phyloP scores from a whole-genome alignment of 2,797 vertebrate genomes.

The Sebastolobus alascanus region DNA sequence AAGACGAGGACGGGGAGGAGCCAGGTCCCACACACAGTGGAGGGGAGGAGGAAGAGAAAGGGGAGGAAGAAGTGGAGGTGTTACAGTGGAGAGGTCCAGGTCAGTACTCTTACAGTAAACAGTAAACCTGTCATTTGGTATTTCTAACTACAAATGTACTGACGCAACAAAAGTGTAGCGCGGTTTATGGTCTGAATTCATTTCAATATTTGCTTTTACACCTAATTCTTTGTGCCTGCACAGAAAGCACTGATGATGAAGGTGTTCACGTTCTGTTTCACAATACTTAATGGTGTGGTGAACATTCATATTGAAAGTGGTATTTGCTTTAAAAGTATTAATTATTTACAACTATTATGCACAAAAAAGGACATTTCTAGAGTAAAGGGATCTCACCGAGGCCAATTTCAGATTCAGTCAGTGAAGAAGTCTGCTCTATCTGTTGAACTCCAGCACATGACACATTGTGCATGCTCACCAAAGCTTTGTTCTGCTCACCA shows the following conservation, averaged over 20 bases:
- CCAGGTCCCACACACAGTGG: conserved; percentile 61
- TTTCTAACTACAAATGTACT: neutral
- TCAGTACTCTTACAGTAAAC: conserved; percentile 69
- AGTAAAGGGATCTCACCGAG: too few relatives aligned
- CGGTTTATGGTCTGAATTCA: neutral
- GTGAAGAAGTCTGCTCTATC: too few relatives aligned
- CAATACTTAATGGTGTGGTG: neutral
- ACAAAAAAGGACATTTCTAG: too few relatives aligned
- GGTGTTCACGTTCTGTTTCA: neutral
- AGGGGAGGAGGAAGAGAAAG: conserved; percentile 73
- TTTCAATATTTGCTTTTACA: neutral
- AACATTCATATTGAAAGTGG: neutral
- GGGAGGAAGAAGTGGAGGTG: conserved; percentile 64
- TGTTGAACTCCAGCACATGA: too few relatives aligned
- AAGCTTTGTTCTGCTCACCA: too few relatives aligned
- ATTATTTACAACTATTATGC: neutral
- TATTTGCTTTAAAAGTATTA: neutral
- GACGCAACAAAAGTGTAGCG: neutral
- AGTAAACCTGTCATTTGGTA: neutral
- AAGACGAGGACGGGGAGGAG: conserved; percentile 70
- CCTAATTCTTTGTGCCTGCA: neutral
- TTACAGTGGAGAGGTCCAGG: conserved; percentile 90
- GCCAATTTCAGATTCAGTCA: too few relatives aligned
- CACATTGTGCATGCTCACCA: too few relatives aligned
- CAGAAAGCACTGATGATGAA: neutral